phyloP scores from a whole-genome alignment of 2,888 invertebrate genomes.

The Metalampra italica region DNA sequence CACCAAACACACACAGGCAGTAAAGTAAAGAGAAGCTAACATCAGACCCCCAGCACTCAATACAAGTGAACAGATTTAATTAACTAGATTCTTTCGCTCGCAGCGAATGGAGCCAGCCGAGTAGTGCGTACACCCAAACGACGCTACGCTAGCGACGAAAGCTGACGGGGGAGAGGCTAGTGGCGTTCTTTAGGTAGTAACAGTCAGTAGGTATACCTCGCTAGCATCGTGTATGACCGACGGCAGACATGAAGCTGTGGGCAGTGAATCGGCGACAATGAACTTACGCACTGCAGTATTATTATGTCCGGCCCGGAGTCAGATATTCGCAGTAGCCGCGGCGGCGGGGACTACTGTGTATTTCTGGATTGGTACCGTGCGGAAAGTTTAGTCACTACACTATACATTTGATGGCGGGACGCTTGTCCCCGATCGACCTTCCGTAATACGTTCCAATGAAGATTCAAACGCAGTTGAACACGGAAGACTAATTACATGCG shows the following conservation, averaged over 20 bases:
- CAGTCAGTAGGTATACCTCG: too few species aligned
- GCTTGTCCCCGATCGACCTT: constrained; percentile 54
- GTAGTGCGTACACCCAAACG: too few species aligned
- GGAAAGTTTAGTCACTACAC: constrained; percentile 72
- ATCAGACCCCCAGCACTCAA: too few species aligned
- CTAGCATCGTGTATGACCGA: neutral
- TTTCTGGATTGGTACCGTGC: constrained; percentile 77
- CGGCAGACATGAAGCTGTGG: constrained; percentile 10
- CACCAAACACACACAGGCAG: too few species aligned
- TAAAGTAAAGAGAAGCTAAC: too few species aligned
- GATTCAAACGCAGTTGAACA: neutral
- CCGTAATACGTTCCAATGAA: constrained; percentile 33
- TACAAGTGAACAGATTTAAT: too few species aligned
- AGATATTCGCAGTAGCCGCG: constrained; percentile 32
- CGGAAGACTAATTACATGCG: neutral
- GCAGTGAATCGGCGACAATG: constrained; percentile 32
- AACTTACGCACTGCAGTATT: constrained; percentile 27
- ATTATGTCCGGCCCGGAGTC: constrained; percentile 3
- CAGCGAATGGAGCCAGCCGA: too few species aligned
- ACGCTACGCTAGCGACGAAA: too few species aligned
- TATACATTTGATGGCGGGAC: constrained; percentile 46
- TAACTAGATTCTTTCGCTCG: too few species aligned
- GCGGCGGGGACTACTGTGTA: constrained; percentile 54
- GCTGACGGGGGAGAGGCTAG: too few species aligned
- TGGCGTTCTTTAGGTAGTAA: too few species aligned